A percentile compares a stretch with the other conserved stretches of the same genome.
These are phyloP conservation scores for Ceyx cyanopectus DNA, from an alignment of 2,113 vertebrate genomes.

Conservation along the genomic window DNA sequence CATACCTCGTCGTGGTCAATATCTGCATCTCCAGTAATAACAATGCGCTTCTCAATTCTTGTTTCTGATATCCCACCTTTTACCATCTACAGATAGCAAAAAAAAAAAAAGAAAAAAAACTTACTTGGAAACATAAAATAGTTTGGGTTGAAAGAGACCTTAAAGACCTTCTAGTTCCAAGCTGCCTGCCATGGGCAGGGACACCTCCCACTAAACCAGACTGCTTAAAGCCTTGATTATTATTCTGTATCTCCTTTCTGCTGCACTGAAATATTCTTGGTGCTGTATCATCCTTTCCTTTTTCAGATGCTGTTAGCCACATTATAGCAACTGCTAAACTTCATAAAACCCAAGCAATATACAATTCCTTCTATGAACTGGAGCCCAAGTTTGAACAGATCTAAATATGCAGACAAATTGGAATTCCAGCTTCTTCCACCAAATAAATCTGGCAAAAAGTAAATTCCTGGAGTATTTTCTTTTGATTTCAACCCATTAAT, in stretches of 20 bases:
- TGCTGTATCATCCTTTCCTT: background rate
- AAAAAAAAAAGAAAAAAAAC: background rate
- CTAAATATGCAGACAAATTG: background rate
- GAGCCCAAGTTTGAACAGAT: background rate
- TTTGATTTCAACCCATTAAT: background rate
- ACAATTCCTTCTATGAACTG: background rate
- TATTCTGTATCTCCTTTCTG: background rate
- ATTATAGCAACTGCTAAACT: background rate
- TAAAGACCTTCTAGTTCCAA: background rate
- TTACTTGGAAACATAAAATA: background rate
- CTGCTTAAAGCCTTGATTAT: background rate
- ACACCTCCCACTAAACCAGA: background rate
- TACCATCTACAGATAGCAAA: slow-evolving; percentile 77
- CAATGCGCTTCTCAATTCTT: slow-evolving; percentile 98
- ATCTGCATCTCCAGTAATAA: slow-evolving; percentile 96
- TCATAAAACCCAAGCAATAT: background rate
- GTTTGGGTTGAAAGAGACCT: background rate
- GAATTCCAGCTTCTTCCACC: background rate
- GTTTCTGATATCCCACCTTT: slow-evolving; percentile 98
- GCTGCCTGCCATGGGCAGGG: background rate
- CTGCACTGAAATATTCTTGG: background rate
- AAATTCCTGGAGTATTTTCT: background rate
- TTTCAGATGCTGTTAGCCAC: background rate
- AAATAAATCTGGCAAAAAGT: background rate
- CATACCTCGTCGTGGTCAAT: slow-evolving; percentile 95